A percentile compares a stretch with the other conserved stretches of the same genome.
Conservation (phyloP, 2,797 vertebrate genomes). For the Oophaga sylvatica region DNA sequence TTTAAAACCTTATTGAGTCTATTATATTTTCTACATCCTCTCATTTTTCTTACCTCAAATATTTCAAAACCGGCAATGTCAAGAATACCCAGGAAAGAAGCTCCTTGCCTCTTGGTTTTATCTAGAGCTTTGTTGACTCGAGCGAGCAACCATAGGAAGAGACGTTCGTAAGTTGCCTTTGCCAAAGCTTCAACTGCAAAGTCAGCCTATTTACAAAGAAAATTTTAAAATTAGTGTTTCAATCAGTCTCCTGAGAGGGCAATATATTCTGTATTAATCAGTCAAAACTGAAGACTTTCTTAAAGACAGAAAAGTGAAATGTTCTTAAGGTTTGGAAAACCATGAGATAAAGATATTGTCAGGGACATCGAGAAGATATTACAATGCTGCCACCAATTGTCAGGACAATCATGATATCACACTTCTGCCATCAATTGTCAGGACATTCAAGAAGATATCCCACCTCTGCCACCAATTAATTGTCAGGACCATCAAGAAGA, state of each 20-base stretch:
- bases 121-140: slow-evolving; percentile 95
- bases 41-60: slow-evolving; percentile 82
- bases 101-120: slow-evolving; percentile 94
- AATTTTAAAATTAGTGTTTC: neutral
- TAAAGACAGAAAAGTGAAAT: neutral
- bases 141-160: slow-evolving; percentile 92
- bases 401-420: too few relatives aligned
- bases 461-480: too few relatives aligned
- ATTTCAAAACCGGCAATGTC: slow-evolving; percentile 99
- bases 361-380: too few relatives aligned
- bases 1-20: neutral
- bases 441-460: too few relatives aligned
- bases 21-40: neutral
- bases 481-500: too few relatives aligned
- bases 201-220: slow-evolving; percentile 80
- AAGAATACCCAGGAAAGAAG: slow-evolving; percentile 94
- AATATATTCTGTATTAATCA: neutral
- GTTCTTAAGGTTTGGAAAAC: neutral
- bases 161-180: slow-evolving; percentile 91
- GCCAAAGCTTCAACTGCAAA: slow-evolving; percentile 93
- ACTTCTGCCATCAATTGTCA: too few relatives aligned
- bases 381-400: too few relatives aligned
- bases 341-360: neutral
- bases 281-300: neutral
- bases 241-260: neutral